Evolutionary conservation across 2,888 invertebrate species (phyloP).

Genomic region (Hyles lineata): DNA sequence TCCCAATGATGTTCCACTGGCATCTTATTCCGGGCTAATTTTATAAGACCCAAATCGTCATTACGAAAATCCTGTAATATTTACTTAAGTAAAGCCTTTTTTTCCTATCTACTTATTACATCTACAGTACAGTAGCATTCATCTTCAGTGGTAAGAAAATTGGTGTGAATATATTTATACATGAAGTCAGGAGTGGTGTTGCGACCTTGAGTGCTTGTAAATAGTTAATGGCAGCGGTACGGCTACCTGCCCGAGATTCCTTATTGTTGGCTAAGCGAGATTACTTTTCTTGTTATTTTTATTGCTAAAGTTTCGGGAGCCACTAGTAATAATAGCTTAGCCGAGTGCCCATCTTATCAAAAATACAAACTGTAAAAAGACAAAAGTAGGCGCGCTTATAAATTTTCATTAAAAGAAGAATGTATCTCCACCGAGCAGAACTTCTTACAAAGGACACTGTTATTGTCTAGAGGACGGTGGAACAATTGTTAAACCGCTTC

Average conservation of each 20-base stretch:
- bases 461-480: conserved; percentile 44
- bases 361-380: conserved; percentile 26
- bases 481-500: conserved; percentile 44
- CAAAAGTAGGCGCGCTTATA: conserved; percentile 23
- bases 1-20: too few species aligned
- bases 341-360: conserved; percentile 20
- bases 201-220: conserved; percentile 25
- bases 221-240: conserved; percentile 19
- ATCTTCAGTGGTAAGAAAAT: background rate
- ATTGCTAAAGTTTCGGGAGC: conserved; percentile 22
- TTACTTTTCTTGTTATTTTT: conserved; percentile 28
- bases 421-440: conserved; percentile 48
- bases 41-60: too few species aligned
- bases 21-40: too few species aligned
- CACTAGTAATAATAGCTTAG: conserved; percentile 25
- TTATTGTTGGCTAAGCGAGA: conserved; percentile 25
- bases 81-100: too few species aligned
- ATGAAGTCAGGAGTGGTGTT: background rate
- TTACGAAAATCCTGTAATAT: too few species aligned
- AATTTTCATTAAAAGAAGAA: conserved; percentile 41
- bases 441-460: conserved; percentile 54
- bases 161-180: background rate
- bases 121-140: background rate
- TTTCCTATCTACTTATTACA: too few species aligned
- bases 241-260: conserved; percentile 24